phyloP scores from a whole-genome alignment of 2,797 vertebrate species.

The Hirundo rustica region DNA sequence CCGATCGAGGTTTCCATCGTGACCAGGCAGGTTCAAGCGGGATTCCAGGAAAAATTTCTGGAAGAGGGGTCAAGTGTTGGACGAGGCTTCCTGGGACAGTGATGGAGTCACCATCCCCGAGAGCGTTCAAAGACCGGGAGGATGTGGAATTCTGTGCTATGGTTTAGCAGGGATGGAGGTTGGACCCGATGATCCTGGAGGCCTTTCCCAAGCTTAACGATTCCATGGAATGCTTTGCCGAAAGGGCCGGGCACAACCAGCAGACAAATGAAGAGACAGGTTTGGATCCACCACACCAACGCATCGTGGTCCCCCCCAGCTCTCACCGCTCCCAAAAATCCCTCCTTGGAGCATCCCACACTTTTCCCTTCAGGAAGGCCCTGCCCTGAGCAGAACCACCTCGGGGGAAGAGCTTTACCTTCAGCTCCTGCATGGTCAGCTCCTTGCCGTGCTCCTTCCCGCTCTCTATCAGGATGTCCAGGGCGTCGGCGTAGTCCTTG shows the following conservation, averaged over 20 bases:
- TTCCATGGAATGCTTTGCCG: neutral
- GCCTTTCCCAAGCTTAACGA: neutral
- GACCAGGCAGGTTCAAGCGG: neutral
- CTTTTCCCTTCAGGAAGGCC: neutral
- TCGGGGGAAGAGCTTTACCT: slow-evolving; percentile 74
- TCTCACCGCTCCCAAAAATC: neutral
- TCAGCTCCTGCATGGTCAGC: slow-evolving; percentile 97
- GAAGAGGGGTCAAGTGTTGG: accelerated
- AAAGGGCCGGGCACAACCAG: neutral
- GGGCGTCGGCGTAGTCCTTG: slow-evolving; percentile 92
- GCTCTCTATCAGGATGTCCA: slow-evolving; percentile 95
- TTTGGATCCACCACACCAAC: neutral
- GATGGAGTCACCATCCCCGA: neutral
- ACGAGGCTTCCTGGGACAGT: neutral
- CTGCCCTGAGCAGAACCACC: neutral
- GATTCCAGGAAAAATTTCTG: neutral
- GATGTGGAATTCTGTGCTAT: no score
- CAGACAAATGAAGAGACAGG: neutral
- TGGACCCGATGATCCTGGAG: neutral
- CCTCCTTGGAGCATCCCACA: neutral
- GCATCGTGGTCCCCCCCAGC: accelerated
- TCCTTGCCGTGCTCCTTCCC: slow-evolving; percentile 93
- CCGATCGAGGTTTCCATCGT: neutral
- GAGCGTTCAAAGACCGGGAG: no score
- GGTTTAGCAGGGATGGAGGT: neutral